A percentile compares a stretch with the other conserved stretches of the same genome.
phyloP scores from a whole-genome alignment of 2,113 vertebrate species.

The Gobio gobio region DNA sequence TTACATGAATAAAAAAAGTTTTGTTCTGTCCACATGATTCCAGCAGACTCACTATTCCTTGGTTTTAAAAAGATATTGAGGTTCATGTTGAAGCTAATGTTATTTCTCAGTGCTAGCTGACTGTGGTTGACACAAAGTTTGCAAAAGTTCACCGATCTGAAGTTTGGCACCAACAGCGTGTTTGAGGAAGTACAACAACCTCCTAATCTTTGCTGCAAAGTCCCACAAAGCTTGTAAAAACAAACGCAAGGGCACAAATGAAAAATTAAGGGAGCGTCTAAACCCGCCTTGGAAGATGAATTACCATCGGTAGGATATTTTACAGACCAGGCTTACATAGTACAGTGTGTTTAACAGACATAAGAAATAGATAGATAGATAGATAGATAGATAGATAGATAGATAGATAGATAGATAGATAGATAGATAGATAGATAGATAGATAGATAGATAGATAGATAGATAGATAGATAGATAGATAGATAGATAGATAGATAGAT shows the following conservation, averaged over 20 bases:
- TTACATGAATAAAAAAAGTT: neutral
- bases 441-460: too few species aligned
- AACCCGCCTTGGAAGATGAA: neutral
- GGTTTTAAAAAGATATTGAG: neutral
- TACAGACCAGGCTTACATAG: neutral
- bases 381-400: too few species aligned
- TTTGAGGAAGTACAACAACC: constrained; percentile 37
- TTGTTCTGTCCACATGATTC: neutral
- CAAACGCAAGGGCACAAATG: constrained; percentile 29
- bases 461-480: too few species aligned
- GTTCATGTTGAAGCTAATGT: neutral
- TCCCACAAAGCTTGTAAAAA: constrained; percentile 27
- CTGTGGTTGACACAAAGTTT: neutral
- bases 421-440: too few species aligned
- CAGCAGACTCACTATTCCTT: neutral
- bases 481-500: too few species aligned
- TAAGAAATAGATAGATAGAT: neutral
- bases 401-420: too few species aligned
- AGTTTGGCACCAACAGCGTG: neutral
- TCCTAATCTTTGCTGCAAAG: neutral
- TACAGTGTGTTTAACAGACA: neutral
- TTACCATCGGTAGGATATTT: neutral
- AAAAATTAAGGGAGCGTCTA: constrained; percentile 11
- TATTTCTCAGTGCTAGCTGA: neutral
- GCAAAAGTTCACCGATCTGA: neutral